phyloP scores from a whole-genome alignment of 2,113 vertebrate species.

The Salminus brasiliensis region DNA sequence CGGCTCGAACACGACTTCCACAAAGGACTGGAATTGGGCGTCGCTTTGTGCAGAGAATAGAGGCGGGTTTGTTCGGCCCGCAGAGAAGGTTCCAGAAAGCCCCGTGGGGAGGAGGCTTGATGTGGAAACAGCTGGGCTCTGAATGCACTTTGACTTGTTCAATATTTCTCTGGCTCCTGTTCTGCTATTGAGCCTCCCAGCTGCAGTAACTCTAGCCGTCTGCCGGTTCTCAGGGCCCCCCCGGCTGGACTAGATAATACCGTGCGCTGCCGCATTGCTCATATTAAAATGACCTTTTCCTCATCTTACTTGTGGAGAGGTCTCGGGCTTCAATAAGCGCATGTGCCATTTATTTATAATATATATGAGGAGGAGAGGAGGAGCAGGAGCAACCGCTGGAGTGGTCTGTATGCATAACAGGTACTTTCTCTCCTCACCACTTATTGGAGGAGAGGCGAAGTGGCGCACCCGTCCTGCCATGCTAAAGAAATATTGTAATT shows the following conservation, averaged over 20 bases:
- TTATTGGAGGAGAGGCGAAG: background rate
- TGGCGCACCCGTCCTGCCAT: too few species aligned
- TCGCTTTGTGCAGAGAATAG: background rate
- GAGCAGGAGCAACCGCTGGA: slow-evolving; percentile 43
- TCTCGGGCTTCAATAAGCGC: slow-evolving; percentile 67
- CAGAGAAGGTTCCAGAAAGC: slow-evolving; percentile 41
- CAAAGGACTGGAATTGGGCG: slow-evolving; percentile 3
- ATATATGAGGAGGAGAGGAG: slow-evolving; percentile 51
- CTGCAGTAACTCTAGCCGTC: slow-evolving; percentile 67
- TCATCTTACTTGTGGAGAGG: slow-evolving; percentile 71
- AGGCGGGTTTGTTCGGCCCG: slow-evolving; percentile 18
- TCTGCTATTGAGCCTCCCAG: slow-evolving; percentile 66
- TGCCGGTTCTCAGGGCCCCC: slow-evolving; percentile 65
- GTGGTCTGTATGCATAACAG: slow-evolving; percentile 60
- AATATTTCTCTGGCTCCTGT: slow-evolving; percentile 66
- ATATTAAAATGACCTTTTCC: slow-evolving; percentile 81
- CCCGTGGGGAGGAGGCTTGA: slow-evolving; percentile 47
- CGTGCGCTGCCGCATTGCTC: slow-evolving; percentile 63
- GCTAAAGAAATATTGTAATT: too few species aligned
- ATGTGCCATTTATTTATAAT: slow-evolving; percentile 73
- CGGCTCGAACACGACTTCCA: slow-evolving; percentile 5
- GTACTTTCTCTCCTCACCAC: slow-evolving; percentile 18
- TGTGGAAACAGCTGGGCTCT: slow-evolving; percentile 62
- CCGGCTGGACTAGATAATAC: slow-evolving; percentile 77
- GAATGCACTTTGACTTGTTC: slow-evolving; percentile 76